Evolutionary conservation across 2,113 vertebrate species (phyloP).

Genomic region (Epinephelus fuscoguttatus): DNA sequence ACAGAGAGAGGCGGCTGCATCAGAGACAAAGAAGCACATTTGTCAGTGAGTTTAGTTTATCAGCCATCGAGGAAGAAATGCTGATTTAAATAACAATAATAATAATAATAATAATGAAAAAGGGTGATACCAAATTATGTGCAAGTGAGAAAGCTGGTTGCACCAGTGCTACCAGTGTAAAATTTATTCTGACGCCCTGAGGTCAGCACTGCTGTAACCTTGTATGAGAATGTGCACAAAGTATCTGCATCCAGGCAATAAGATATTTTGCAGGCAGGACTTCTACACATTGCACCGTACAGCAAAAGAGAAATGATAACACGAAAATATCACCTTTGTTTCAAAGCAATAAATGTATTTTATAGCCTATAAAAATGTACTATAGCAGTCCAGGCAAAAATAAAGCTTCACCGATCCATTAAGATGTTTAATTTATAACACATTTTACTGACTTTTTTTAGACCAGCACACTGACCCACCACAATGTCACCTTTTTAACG

Average conservation of each 20-base stretch:
- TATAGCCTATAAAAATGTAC: background rate
- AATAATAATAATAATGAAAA: no score
- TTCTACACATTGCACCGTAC: background rate
- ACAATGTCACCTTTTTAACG: background rate
- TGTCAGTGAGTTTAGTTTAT: no score
- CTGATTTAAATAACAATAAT: no score
- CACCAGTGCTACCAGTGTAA: no score
- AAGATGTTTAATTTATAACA: background rate
- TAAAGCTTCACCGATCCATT: background rate
- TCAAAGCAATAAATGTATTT: background rate
- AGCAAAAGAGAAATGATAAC: background rate
- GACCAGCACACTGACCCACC: background rate
- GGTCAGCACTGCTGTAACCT: background rate
- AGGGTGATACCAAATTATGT: no score
- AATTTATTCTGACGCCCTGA: no score
- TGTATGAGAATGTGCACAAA: background rate
- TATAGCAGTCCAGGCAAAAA: background rate
- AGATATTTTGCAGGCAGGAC: background rate
- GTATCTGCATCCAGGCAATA: no score
- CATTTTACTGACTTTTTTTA: slow-evolving; percentile 3
- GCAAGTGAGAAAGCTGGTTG: no score
- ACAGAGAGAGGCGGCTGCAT: no score
- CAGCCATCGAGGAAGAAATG: no score
- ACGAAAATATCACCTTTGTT: background rate
- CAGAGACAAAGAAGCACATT: no score